These are phyloP conservation scores for Sorex fumeus DNA, from an alignment of 2,113 vertebrate genomes.

Conservation along the genomic window DNA sequence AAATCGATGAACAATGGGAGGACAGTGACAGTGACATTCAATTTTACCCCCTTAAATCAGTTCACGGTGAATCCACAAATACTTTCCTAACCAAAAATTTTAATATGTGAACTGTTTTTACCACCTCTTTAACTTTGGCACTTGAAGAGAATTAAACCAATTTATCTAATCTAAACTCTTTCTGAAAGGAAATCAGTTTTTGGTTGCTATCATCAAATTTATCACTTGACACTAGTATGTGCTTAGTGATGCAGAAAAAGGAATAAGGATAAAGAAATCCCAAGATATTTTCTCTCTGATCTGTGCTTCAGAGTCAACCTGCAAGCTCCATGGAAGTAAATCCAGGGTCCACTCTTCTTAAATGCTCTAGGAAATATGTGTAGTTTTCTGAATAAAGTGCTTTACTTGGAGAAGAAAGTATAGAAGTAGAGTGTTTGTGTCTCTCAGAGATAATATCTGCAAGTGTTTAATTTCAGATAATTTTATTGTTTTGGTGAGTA, in stretches of 20 bases:
- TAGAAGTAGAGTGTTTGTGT: no score
- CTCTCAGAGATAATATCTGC: neutral
- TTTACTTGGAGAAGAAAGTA: neutral
- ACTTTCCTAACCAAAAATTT: neutral
- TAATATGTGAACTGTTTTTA: neutral
- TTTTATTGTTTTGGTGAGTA: neutral
- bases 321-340: fast-evolving
- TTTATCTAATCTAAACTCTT: neutral
- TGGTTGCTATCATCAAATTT: neutral
- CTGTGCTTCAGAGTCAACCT: neutral
- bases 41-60: neutral
- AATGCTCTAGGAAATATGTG: neutral
- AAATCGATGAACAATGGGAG: no score
- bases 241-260: neutral
- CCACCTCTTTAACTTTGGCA: neutral
- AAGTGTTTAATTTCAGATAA: neutral
- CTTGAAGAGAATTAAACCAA: neutral
- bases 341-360: fast-evolving
- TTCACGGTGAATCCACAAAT: neutral
- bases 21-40: no score
- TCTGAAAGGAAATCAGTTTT: neutral
- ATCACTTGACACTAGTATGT: neutral
- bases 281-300: neutral
- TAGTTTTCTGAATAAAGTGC: neutral
- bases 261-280: neutral